Conservation (phyloP, 2,888 invertebrate genomes). For the Parelbella ahira region DNA sequence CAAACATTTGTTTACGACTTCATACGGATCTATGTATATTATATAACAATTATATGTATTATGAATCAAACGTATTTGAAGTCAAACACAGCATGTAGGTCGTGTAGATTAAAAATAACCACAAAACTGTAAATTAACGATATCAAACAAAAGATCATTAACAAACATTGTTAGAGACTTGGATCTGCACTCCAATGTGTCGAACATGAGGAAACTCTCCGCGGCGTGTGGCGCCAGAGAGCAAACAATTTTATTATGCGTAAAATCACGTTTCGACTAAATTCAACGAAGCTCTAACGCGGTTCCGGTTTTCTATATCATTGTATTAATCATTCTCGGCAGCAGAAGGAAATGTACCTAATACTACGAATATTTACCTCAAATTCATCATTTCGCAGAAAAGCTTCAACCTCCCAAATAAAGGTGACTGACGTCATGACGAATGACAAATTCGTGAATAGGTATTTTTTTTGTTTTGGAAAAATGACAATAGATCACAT, state of each 20-base stretch:
- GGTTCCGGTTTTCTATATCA: constrained; percentile 25
- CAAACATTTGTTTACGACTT: constrained; percentile 1
- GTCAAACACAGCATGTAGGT: background rate
- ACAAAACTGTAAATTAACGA: constrained; percentile 41
- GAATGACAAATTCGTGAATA: too few species aligned
- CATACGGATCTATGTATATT: too few species aligned
- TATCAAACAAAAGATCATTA: constrained; percentile 41
- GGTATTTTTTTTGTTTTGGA: too few species aligned
- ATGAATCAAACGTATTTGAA: too few species aligned
- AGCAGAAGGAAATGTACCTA: constrained; percentile 1
- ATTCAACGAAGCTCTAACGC: constrained; percentile 41
- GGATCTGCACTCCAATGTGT: constrained; percentile 52
- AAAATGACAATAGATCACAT: too few species aligned
- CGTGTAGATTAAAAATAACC: constrained; percentile 36
- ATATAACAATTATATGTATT: too few species aligned
- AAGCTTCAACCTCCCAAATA: too few species aligned
- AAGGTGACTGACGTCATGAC: too few species aligned
- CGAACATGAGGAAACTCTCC: constrained; percentile 55
- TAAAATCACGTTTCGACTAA: constrained; percentile 64
- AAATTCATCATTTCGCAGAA: too few species aligned
- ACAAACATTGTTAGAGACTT: constrained; percentile 51
- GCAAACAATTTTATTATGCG: constrained; percentile 69
- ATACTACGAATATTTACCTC: background rate
- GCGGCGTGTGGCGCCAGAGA: constrained; percentile 66
- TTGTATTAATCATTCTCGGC: background rate